Evolutionary conservation across 1,140 invertebrate species (phyloP), one percentile per base, ranked within the genome.

Genomic region (Helicoverpa armigera): DNA sequence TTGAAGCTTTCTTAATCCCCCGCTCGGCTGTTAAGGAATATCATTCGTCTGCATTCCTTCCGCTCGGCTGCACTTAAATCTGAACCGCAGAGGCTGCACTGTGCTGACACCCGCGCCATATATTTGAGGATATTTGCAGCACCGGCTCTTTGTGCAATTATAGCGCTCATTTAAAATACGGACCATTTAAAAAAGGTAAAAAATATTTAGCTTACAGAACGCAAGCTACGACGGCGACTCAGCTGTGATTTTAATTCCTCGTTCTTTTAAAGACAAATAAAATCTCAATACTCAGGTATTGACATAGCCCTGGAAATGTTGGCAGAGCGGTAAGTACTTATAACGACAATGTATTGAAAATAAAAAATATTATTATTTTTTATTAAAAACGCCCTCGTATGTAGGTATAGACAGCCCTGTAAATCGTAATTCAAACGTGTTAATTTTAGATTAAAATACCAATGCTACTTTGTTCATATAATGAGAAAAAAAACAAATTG

Each of bases 11-110:
- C 73, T 76, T 82, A 79, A 82, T 80, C 67, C 82, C 67, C 18
- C 9, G 56, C 31, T 54, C 61, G 50, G 23, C 31, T 73, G 76
- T 48, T 65, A 72, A 77, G 82, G 78, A 81, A 81, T 81, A 82
- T 78, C 79, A 58, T 82, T 72, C 54, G 81, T 83, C 72, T 79
- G 83, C 81, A 77, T 85, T 80, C 70, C 79, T 83, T 79, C 48
- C 61, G 65, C 67, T 80, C 60, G 70, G 79, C 18, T 83, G 79
- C 74, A 72, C 81, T 79, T 58, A 72, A 82, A 85, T 82, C 75
- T 78, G 79, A 74, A 80, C 58, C 61, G 58, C 70, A 70, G 58
- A 48, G 72, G 61, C 50, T 69, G 63, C 77, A 74, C 51, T 58
- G 70, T 60, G 58, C 79, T 53, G 61, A 65, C 56, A 80, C 79